Percentiles rank a stretch among this genome's conserved stretches.
Conservation (phyloP, 1,140 invertebrate genomes). For the Latrodectus geometricus region DNA sequence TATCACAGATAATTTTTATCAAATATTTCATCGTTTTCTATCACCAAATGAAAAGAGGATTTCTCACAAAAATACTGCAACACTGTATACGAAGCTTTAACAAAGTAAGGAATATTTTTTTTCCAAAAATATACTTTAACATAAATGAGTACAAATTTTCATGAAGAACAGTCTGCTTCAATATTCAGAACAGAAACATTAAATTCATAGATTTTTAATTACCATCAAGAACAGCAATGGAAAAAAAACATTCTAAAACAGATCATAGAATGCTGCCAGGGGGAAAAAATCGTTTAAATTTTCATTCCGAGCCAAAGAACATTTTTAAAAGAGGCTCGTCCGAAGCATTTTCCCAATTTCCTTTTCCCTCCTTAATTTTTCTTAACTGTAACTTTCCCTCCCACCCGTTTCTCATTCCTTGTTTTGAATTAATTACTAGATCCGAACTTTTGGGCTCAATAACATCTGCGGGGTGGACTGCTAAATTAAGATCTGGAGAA, state of each 20-base stretch:
- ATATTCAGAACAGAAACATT: background rate
- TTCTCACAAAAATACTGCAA: too few relatives aligned
- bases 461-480: constrained; percentile 43
- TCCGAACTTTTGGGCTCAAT: constrained; percentile 47
- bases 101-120: too few relatives aligned
- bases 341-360: constrained; percentile 48
- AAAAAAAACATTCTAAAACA: background rate
- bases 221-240: constrained; percentile 1
- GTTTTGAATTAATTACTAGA: constrained; percentile 57
- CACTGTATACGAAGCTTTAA: too few relatives aligned
- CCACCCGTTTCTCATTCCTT: constrained; percentile 17
- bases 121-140: too few relatives aligned
- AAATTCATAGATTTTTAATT: constrained; percentile 50
- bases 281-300: constrained; percentile 49
- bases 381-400: constrained; percentile 41
- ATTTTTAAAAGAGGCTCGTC: constrained; percentile 49
- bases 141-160: too few relatives aligned
- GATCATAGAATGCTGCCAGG: background rate
- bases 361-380: constrained; percentile 39
- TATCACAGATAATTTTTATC: too few relatives aligned
- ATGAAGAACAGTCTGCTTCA: background rate
- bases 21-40: too few relatives aligned
- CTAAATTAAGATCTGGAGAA: constrained; percentile 53
- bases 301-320: constrained; percentile 44
- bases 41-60: too few relatives aligned